phyloP scores from a whole-genome alignment of 2,797 vertebrate genomes.

The Ceyx erithaca region DNA sequence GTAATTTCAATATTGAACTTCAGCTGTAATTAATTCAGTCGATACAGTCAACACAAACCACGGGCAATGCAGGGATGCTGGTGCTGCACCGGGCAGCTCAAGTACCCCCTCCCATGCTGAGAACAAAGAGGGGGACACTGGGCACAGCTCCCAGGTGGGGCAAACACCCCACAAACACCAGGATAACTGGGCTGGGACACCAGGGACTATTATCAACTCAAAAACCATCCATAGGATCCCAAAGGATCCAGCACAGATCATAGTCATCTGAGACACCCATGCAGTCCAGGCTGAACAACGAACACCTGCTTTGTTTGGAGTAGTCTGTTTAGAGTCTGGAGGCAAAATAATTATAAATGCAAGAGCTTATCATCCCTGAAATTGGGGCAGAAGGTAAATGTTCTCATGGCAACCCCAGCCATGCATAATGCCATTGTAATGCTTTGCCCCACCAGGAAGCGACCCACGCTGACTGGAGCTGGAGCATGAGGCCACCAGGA shows the following conservation, averaged over 20 bases:
- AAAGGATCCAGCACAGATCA: background rate
- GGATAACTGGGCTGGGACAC: background rate
- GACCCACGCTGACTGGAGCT: background rate
- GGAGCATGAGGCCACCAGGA: accelerated
- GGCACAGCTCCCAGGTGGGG: background rate
- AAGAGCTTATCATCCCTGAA: background rate
- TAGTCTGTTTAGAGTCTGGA: background rate
- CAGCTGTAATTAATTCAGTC: slow-evolving; percentile 23
- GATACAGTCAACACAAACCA: background rate
- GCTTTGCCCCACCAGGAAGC: accelerated
- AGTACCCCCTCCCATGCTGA: accelerated
- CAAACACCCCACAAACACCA: background rate
- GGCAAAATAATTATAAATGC: background rate
- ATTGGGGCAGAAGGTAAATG: background rate
- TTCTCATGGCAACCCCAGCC: accelerated
- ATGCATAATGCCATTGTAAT: accelerated
- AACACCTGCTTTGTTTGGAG: accelerated
- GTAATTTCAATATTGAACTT: slow-evolving; percentile 51
- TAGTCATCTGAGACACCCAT: background rate
- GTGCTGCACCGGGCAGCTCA: accelerated
- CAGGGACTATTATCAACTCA: background rate
- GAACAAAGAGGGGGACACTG: accelerated
- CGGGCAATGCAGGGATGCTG: accelerated
- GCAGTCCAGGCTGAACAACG: accelerated
- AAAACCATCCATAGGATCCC: background rate